phyloP scores from a whole-genome alignment of 2,888 invertebrate genomes.

The Andrena camellia region DNA sequence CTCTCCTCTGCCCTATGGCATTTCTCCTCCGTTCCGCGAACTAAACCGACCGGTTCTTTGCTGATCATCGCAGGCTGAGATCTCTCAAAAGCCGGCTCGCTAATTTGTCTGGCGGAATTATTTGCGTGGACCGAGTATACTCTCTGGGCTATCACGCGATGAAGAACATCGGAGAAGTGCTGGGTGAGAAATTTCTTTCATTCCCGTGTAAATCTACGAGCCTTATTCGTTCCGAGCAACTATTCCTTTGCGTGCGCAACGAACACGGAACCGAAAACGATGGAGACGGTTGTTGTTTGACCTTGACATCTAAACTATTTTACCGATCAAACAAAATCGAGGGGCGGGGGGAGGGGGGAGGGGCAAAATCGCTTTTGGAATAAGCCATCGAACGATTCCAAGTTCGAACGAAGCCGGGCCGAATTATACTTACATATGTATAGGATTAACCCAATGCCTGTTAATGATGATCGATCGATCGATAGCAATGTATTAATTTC shows the following conservation, averaged over 20 bases:
- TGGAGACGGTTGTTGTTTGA: neutral
- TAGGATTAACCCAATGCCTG: neutral
- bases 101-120: neutral
- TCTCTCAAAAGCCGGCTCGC: neutral
- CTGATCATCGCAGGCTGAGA: constrained; percentile 13
- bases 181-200: constrained; percentile 42
- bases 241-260: neutral
- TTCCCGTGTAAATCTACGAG: neutral
- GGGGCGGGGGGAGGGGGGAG: no score
- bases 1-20: constrained; percentile 13
- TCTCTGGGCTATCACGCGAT: constrained; percentile 5
- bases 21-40: constrained; percentile 28
- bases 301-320: constrained; percentile 13
- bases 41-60: constrained; percentile 62
- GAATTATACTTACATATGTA: neutral
- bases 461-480: neutral
- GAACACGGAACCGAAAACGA: neutral
- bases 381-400: neutral
- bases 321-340: neutral
- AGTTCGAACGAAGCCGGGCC: neutral
- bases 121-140: neutral
- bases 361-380: neutral
- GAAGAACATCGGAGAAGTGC: constrained; percentile 8
- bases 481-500: constrained; percentile 6
- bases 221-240: no score